A percentile compares a stretch with the other conserved stretches of the same genome.
phyloP scores from a whole-genome alignment of 2,797 vertebrate species.

The Bufotes viridis region DNA sequence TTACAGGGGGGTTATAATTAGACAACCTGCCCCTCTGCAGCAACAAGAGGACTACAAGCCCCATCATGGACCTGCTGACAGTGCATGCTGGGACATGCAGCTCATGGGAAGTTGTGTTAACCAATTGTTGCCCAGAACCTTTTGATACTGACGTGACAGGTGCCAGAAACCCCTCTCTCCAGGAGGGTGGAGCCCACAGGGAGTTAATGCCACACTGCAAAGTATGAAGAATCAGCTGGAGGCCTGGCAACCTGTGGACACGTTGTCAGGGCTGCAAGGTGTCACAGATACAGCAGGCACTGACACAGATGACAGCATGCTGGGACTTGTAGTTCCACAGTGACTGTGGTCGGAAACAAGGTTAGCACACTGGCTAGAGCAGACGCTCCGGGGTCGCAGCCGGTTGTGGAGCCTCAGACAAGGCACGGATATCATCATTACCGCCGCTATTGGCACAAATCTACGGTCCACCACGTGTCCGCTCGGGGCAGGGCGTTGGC shows the following conservation, averaged over 20 bases:
- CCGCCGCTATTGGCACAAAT: background rate
- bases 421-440: background rate
- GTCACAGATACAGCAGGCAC: background rate
- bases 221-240: no score
- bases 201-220: no score
- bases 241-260: background rate
- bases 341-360: background rate
- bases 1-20: background rate
- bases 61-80: background rate
- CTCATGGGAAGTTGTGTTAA: background rate
- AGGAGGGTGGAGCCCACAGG: no score
- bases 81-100: constrained; percentile 9
- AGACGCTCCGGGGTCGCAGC: no score
- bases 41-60: background rate
- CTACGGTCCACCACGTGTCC: constrained; percentile 25
- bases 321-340: background rate
- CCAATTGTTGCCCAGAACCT: background rate
- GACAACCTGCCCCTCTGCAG: background rate
- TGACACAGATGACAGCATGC: background rate
- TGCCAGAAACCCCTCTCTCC: no score
- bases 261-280: background rate
- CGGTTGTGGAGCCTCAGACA: background rate
- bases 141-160: no score
- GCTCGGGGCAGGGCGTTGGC: constrained; percentile 25
- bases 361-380: no score